phyloP scores from a whole-genome alignment of 2,113 vertebrate species.

The Calyptommatus sinebrachiatus region DNA sequence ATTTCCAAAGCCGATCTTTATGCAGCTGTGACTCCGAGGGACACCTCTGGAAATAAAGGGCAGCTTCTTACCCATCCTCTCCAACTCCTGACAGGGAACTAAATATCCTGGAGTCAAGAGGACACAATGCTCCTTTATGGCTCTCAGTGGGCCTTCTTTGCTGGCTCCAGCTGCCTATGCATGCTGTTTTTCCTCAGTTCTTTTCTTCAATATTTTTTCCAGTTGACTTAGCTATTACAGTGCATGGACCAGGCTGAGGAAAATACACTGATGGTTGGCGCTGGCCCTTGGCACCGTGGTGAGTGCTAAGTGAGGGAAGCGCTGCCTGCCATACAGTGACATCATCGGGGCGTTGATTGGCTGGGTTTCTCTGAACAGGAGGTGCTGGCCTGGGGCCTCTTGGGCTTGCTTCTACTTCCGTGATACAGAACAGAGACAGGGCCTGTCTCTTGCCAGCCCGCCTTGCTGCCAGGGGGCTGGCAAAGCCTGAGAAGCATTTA shows the following conservation, averaged over 20 bases:
- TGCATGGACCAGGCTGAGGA: slow-evolving; percentile 54
- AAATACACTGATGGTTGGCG: slow-evolving; percentile 53
- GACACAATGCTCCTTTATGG: slow-evolving; percentile 74
- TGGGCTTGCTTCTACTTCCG: slow-evolving; percentile 47
- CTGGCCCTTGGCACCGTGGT: slow-evolving; percentile 56
- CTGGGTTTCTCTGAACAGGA: slow-evolving; percentile 42
- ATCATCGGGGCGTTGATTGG: slow-evolving; percentile 46
- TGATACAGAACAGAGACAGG: slow-evolving; percentile 51
- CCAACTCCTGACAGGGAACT: slow-evolving; percentile 56
- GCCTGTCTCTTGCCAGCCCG: slow-evolving; percentile 57
- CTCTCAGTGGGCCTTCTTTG: slow-evolving; percentile 58
- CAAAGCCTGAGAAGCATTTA: slow-evolving; percentile 55
- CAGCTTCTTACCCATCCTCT: slow-evolving; percentile 68
- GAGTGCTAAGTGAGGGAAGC: slow-evolving; percentile 44
- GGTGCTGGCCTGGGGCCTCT: slow-evolving; percentile 44
- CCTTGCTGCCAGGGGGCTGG: slow-evolving; percentile 61
- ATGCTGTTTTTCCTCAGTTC: slow-evolving; percentile 61
- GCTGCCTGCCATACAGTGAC: slow-evolving; percentile 55
- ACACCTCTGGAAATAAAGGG: slow-evolving; percentile 65
- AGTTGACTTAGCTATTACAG: slow-evolving; percentile 71
- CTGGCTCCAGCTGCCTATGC: slow-evolving; percentile 68
- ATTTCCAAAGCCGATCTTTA: slow-evolving; percentile 56
- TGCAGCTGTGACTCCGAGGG: slow-evolving; percentile 63
- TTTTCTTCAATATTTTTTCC: slow-evolving; percentile 69
- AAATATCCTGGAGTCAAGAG: slow-evolving; percentile 57